Evolutionary conservation across 2,113 vertebrate species (phyloP).

Genomic region (Phodopus roborovskii): DNA sequence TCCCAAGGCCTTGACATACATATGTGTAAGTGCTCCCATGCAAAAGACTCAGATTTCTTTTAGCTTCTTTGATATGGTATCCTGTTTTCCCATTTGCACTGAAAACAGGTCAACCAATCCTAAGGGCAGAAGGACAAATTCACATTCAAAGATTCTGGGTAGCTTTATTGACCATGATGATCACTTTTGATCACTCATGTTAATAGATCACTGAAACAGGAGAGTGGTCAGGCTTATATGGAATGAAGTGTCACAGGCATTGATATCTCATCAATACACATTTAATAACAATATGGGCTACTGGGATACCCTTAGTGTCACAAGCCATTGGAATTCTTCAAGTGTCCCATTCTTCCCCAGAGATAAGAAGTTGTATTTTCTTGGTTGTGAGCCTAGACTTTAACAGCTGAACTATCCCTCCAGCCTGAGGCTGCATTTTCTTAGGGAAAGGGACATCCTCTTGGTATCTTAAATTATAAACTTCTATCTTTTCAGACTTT

Average conservation of each 20-base stretch:
- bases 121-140: not conserved
- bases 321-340: not conserved
- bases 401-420: too few relatives aligned
- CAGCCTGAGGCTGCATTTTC: not conserved
- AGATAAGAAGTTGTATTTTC: not conserved
- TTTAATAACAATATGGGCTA: not conserved
- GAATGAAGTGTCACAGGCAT: not conserved
- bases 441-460: not conserved
- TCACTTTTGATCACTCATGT: constrained; percentile 54
- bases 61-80: not conserved
- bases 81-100: not conserved
- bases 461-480: not conserved
- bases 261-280: not conserved
- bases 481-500: constrained; percentile 26
- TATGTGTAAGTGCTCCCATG: not conserved
- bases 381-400: not conserved
- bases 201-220: constrained; percentile 55
- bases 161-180: constrained; percentile 52
- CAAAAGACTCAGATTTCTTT: not conserved
- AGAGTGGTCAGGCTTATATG: not conserved
- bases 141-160: not conserved
- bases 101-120: constrained; percentile 61
- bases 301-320: constrained; percentile 21
- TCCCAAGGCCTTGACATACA: not conserved
- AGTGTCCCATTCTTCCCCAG: not conserved